These are phyloP conservation scores for Drosophila arizonae DNA, from an alignment of 1,140 invertebrate genomes.

Conservation along the genomic window DNA sequence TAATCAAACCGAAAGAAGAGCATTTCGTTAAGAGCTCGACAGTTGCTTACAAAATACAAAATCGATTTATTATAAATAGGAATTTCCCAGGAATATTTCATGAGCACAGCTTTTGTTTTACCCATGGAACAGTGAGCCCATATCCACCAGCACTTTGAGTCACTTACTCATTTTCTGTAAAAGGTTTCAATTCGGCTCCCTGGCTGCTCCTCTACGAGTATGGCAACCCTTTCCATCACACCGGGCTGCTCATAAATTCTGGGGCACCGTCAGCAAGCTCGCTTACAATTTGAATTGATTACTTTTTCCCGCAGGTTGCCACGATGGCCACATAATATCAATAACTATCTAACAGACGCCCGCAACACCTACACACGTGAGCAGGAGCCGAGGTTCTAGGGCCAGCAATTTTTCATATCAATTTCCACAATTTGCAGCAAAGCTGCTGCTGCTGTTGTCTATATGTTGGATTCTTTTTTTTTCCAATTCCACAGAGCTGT, in stretches of 20 bases:
- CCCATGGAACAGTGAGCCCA: neutral
- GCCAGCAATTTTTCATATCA: conserved; percentile 68
- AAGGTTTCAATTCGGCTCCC: conserved; percentile 61
- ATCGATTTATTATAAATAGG: conserved; percentile 25
- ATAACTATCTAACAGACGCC: conserved; percentile 62
- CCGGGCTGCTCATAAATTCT: conserved; percentile 63
- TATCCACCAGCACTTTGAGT: conserved; percentile 15
- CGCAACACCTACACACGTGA: conserved; percentile 29
- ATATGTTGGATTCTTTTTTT: conserved; percentile 16
- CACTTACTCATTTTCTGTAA: conserved; percentile 28
- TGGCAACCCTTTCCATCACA: conserved; percentile 32
- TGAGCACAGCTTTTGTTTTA: conserved; percentile 28
- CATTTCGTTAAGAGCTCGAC: no score
- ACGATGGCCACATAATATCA: conserved; percentile 54
- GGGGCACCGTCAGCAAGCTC: conserved; percentile 31
- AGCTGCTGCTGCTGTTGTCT: neutral
- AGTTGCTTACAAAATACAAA: neutral
- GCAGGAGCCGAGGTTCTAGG: conserved; percentile 3
- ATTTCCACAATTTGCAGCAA: conserved; percentile 50
- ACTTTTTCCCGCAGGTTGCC: conserved; percentile 42
- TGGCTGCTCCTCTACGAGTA: conserved; percentile 8
- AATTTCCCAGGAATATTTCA: conserved; percentile 48
- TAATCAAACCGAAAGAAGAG: neutral
- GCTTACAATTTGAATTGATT: conserved; percentile 73
- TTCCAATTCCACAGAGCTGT: conserved; percentile 31